These are phyloP conservation scores for Stramonita haemastoma DNA, from an alignment of 2,888 invertebrate species.

Conservation along the genomic window DNA sequence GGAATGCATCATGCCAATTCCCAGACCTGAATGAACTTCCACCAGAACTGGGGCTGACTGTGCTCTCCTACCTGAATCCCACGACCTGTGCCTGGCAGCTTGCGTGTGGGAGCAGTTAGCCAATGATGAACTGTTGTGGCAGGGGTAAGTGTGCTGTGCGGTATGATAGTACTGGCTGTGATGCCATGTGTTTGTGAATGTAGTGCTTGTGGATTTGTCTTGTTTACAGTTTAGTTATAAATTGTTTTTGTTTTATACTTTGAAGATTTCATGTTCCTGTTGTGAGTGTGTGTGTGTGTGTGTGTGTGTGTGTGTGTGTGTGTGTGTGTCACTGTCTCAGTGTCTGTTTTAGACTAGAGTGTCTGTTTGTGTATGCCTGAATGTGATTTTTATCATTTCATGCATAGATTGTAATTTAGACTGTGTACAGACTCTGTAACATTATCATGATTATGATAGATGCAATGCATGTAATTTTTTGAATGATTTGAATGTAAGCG, in stretches of 20 bases:
- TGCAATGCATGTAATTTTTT: too few species aligned
- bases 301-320: background rate
- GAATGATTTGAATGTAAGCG: too few species aligned
- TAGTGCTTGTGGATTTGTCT: background rate
- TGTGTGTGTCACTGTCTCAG: background rate
- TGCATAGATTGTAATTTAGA: too few species aligned
- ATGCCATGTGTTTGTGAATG: background rate
- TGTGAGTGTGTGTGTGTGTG: slow-evolving; percentile 5
- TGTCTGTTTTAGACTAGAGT: too few species aligned
- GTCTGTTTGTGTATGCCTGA: too few species aligned
- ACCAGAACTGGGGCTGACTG: slow-evolving; percentile 78
- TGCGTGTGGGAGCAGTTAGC: slow-evolving; percentile 80
- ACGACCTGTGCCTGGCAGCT: slow-evolving; percentile 79
- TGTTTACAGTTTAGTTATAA: background rate
- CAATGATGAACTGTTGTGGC: slow-evolving; percentile 79
- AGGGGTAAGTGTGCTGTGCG: slow-evolving; percentile 71
- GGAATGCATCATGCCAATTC: slow-evolving; percentile 56
- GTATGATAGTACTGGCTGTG: background rate
- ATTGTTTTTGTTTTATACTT: background rate
- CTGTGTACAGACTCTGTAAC: too few species aligned
- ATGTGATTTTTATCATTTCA: too few species aligned
- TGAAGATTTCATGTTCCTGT: background rate
- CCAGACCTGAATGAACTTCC: slow-evolving; percentile 78
- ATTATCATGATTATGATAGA: too few species aligned
- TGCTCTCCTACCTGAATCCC: slow-evolving; percentile 79